Percentiles rank a stretch among this genome's conserved stretches.
Evolutionary conservation across 1,140 invertebrate species (phyloP).

Genomic region (Vanessa tameamea): DNA sequence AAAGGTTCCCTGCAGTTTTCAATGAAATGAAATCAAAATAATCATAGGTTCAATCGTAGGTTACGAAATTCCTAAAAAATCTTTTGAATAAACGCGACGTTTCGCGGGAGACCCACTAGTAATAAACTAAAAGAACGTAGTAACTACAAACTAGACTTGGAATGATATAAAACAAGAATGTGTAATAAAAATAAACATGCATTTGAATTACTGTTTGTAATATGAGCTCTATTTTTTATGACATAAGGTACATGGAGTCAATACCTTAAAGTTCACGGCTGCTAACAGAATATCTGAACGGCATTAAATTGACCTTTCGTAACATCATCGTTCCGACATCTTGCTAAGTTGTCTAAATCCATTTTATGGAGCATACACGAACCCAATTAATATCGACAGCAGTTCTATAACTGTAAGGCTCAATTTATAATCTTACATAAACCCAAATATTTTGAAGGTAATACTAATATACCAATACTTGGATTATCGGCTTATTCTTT

Average conservation of each 20-base stretch:
- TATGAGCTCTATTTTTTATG: not conserved
- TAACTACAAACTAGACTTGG: not conserved
- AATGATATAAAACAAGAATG: not conserved
- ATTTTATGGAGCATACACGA: conserved; percentile 9
- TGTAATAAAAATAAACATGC: conserved; percentile 1
- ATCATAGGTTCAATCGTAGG: too few relatives aligned
- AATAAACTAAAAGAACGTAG: not conserved
- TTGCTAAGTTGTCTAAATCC: conserved; percentile 24
- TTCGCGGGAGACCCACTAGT: too few relatives aligned
- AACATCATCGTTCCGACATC: conserved; percentile 37
- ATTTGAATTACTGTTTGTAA: not conserved
- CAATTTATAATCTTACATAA: not conserved
- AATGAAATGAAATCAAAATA: too few relatives aligned
- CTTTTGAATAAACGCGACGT: too few relatives aligned
- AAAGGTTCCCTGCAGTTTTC: too few relatives aligned
- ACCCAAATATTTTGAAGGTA: too few relatives aligned
- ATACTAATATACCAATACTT: too few relatives aligned
- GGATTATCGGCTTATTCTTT: too few relatives aligned
- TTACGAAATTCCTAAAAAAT: too few relatives aligned
- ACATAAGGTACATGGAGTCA: not conserved
- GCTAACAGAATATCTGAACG: conserved; percentile 35
- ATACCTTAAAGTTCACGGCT: conserved; percentile 47
- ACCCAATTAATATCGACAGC: not conserved
- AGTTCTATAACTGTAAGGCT: not conserved
- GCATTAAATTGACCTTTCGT: conserved; percentile 44